Conservation (phyloP, 2,888 invertebrate species). For the Emesis furor region DNA sequence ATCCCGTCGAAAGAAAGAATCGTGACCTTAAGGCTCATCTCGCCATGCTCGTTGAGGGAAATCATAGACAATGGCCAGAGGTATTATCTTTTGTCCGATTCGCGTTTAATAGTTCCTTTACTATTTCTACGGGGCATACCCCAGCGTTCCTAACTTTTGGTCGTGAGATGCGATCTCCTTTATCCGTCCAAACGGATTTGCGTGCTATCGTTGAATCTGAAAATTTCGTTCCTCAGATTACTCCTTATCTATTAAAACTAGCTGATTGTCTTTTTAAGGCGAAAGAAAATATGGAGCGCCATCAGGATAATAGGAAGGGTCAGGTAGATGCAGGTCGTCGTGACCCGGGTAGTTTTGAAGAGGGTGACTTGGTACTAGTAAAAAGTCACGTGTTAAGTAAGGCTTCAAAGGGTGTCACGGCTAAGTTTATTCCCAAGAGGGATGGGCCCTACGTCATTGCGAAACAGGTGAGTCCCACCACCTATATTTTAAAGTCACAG, state of each 20-base stretch:
- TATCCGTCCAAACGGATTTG: constrained; percentile 45
- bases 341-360: background rate
- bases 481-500: background rate
- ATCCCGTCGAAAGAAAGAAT: constrained; percentile 79
- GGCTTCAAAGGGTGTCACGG: constrained; percentile 36
- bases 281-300: background rate
- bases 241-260: constrained; percentile 50
- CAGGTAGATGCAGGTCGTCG: background rate
- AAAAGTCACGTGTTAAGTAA: constrained; percentile 34
- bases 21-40: constrained; percentile 77
- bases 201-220: constrained; percentile 51
- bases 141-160: constrained; percentile 76
- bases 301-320: constrained; percentile 35
- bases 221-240: constrained; percentile 67
- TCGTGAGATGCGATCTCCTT: constrained; percentile 73
- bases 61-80: constrained; percentile 74
- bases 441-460: constrained; percentile 38
- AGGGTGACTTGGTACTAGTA: constrained; percentile 41
- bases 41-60: constrained; percentile 64
- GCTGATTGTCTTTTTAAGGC: constrained; percentile 33
- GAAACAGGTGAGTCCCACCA: constrained; percentile 27
- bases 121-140: constrained; percentile 62
- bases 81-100: constrained; percentile 58
- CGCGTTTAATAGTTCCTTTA: constrained; percentile 39
- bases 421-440: constrained; percentile 29